Evolutionary conservation across 2,888 invertebrate genomes (phyloP), one percentile per base, ranked within the genome.

Genomic region (Quadroppia sp.): DNA sequence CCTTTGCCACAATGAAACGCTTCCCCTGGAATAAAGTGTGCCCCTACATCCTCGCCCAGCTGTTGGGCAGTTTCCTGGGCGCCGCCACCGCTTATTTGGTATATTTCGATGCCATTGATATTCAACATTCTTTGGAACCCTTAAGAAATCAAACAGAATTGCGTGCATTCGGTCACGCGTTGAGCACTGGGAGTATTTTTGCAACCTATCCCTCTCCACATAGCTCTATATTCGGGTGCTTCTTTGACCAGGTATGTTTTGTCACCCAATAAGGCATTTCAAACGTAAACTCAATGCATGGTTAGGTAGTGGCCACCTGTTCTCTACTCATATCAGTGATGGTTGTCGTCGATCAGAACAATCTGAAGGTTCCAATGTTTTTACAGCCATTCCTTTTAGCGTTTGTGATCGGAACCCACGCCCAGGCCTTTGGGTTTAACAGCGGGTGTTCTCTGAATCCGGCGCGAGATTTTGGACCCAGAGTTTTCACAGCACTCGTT

Each of bases 181-280:
- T 67, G 13, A 67, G 67, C 3, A 86, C 86, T 0, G 86, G 85
- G 0, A 83, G 83, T n/a, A 85, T 86, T 56, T 86, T 84, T 80
- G 81, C 84, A 56, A 86, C 86, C 0, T 86, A 83, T 77, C 85
- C 86, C 1, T 80, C 82, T 36, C 78, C 80, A 0, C 83, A 81
- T 77, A 80, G 85, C 13, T 79, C 82, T 36, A 79, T 80, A 1
- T 77, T 80, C 32, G 82, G 82, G 20, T 83, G 82, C 0, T 78
- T 86, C 20, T 80, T 81, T 7, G 86, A 86, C 79, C 86, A 86
- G 83, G 85, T 61, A 30, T 15, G 30, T 59, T 56, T 17, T 45
- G 2, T 25, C 11, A 56, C 23, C 56, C 9, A 23, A 20, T 50
- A 17, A 50, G n/a, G 56, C 28, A 9, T 20, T 56, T 56, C 23